Conservation (phyloP, 92 coral and sea anemone species). For the Palythoa heliodiscus region DNA sequence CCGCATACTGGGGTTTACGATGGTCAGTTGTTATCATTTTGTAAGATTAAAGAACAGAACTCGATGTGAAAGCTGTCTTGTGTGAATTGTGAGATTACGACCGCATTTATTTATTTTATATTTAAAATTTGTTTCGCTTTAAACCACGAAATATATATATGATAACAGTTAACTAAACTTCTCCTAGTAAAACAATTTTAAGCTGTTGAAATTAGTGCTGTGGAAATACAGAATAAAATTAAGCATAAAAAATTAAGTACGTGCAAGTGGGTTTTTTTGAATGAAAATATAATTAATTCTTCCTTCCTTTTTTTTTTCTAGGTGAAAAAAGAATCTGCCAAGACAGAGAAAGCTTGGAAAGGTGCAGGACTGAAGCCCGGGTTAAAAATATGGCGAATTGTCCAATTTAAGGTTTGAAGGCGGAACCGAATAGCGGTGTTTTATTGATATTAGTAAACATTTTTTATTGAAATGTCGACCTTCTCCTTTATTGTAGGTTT, state of each 20-base stretch:
- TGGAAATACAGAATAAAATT: background rate
- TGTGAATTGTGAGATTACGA: background rate
- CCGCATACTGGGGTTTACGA: no score
- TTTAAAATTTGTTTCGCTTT: background rate
- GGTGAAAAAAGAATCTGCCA: slow-evolving; percentile 82
- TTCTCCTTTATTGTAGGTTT: background rate
- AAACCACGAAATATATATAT: background rate
- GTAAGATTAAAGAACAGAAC: background rate
- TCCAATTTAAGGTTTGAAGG: slow-evolving; percentile 76
- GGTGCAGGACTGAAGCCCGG: slow-evolving; percentile 80
- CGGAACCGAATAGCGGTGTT: background rate
- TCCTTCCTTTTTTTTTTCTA: slow-evolving; percentile 4
- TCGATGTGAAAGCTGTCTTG: background rate
- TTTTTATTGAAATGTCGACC: background rate
- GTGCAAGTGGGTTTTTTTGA: background rate
- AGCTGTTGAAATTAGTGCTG: background rate
- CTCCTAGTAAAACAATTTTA: background rate
- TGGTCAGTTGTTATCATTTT: no score
- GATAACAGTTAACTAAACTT: background rate
- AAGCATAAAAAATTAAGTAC: background rate
- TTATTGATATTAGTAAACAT: background rate
- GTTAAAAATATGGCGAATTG: slow-evolving; percentile 90
- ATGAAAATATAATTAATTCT: background rate
- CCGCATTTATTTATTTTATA: background rate
- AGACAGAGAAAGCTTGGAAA: slow-evolving; percentile 83